Base-by-base conservation (phyloP, 2,113 vertebrate genomes). In the Pipra filicauda region DNA sequence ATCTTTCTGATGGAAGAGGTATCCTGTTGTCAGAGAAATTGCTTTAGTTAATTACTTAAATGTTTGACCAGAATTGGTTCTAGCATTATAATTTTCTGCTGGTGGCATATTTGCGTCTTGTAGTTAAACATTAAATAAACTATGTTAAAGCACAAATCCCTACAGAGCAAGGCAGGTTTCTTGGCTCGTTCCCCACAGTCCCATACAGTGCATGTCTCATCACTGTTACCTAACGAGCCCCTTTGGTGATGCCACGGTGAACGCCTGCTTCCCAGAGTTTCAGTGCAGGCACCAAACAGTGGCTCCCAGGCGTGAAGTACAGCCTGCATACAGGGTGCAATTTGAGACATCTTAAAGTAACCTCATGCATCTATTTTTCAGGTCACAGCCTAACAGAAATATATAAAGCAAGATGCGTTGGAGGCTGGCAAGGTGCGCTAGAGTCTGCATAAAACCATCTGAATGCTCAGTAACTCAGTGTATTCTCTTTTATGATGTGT, bases 171-270 rank as follows among this genome's bases (percentile, higher is more conserved):
- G 54, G 35, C 44, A 84, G 24, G 24, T 5, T 81, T 61, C 78
- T 69, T 18, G 5, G 44, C 71, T 88, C 0, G 4, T 22, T 71
- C 75, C 17, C 33, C 17, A 3, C 43, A 20, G 37, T 31, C 23
- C 23, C 27, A 11, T 12, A 26, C 35, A 5, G 13, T 11, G 17
- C 6, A 1, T 17, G 24, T 44, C 52, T 24, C 49, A 43, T 22
- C n/a, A 9, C 9, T 2, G 0, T 43, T 27, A 52, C 54, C 27
- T 33, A 22, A 49, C 0, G 5, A 67, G 55, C 28, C 14, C 73
- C 30, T 30, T 15, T 0, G 1, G 9, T 6, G 51, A 71, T 35
- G 22, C 14, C 1, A 0, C 7, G 14, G 41, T 49, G 59, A 74
- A 19, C 22, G 27, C 35, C n/a, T 27, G 28, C 33, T 77, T 22